A percentile compares a stretch with the other conserved stretches of the same genome.
These are phyloP conservation scores for Nemoura dubitans DNA, from an alignment of 2,888 invertebrate species.

Conservation along the genomic window DNA sequence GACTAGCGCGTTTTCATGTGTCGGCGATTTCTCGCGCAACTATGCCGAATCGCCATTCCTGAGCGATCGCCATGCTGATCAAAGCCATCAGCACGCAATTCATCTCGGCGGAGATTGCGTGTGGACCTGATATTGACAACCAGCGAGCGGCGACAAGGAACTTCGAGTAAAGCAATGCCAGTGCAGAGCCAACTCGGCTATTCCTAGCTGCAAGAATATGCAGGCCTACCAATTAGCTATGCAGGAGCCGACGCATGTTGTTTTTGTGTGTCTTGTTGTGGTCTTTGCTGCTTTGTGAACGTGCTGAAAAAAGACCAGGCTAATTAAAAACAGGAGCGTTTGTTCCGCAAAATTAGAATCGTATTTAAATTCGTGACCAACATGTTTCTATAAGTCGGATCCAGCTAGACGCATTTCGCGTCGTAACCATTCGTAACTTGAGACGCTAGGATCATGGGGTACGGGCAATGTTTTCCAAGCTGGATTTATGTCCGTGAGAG, in stretches of 20 bases:
- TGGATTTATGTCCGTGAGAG: neutral
- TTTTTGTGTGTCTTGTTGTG: neutral
- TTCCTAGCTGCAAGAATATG: neutral
- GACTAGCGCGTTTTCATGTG: neutral
- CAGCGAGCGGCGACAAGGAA: neutral
- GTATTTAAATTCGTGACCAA: neutral
- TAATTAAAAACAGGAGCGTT: slow-evolving; percentile 3
- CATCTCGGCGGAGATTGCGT: neutral
- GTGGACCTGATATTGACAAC: neutral
- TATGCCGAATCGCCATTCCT: neutral
- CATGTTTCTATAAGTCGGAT: neutral
- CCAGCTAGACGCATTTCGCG: neutral
- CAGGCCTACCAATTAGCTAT: neutral
- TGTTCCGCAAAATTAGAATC: neutral
- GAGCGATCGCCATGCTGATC: neutral
- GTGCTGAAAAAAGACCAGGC: neutral
- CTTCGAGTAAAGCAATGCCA: neutral
- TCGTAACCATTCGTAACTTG: neutral
- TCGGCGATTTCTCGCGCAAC: neutral
- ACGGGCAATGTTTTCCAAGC: neutral
- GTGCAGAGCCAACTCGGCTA: neutral
- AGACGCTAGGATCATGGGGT: neutral
- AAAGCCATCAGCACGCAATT: neutral
- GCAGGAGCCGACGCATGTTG: neutral
- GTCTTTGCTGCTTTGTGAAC: neutral